Evolutionary conservation across 2,888 invertebrate species (phyloP), one percentile per base, ranked within the genome.

Genomic region (Yponomeuta sedellus): DNA sequence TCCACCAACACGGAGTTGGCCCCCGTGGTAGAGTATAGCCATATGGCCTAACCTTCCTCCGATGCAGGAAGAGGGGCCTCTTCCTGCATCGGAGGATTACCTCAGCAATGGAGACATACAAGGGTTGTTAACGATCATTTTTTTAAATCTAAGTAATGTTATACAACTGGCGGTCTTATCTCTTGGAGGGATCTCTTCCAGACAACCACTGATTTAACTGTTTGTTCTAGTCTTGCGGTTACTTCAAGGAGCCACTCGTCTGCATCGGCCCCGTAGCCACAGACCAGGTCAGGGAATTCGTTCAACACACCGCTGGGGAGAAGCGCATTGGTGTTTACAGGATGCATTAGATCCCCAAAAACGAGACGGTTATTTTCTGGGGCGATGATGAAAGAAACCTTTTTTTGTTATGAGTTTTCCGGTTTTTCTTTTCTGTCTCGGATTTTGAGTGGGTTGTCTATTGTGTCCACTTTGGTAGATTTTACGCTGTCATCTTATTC

Each of bases 231-330:
- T 95, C 95, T 71, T 97, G 97, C 87, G 96, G 96, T n/a, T 97
- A 97, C 86, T 97, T 97, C 94, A 96, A 96, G 80, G 97, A 97
- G 77, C 96, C 97, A 0, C 90, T 97, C 64, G 95, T 96, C 22
- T 97, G 97, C 92, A 96, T 97, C 77, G 97, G 96, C 0, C 95
- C 96, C 0, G 96, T 97, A 0, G 96, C 96, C 10, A 94, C 94
- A 1, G 96, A 96, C 76, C 95, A 95, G 80, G 93, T 96, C 67
- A 87, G 89, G 61, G 91, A 92, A 67, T 92, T 91, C 67, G 93
- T 96, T 0, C 95, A 96, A 76, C 95, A 96, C 79, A 96, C 96
- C 5, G 95, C 96, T 64, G 96, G 96, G 1, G 96, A 96, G 76
- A 96, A 96, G 77, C 93, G 96, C 72, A 93, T 96, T 69, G 96